A percentile compares a stretch with the other conserved stretches of the same genome.
These are phyloP conservation scores for Taeniopygia guttata DNA, from an alignment of 2,797 vertebrate genomes.

Conservation along the genomic window DNA sequence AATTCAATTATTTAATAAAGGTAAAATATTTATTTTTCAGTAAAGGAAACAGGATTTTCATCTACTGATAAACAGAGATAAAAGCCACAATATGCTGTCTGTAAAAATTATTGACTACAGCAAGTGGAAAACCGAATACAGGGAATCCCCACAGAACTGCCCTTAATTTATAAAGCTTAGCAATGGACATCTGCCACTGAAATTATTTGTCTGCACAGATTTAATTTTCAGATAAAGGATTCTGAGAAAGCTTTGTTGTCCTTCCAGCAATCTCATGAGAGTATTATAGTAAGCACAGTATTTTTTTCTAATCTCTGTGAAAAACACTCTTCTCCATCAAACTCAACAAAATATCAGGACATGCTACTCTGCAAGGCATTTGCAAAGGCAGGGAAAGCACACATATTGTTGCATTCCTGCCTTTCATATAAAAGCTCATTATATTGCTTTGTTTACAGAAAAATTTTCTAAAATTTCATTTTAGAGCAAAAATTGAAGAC, in stretches of 20 bases:
- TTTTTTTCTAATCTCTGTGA: background rate
- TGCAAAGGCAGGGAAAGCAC: background rate
- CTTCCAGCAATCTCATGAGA: background rate
- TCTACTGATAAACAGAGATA: conserved; percentile 10
- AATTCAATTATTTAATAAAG: conserved; percentile 55
- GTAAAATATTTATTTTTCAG: conserved; percentile 46
- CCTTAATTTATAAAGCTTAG: conserved; percentile 48
- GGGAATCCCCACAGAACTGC: conserved; percentile 6
- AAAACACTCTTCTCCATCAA: background rate
- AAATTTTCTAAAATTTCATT: background rate
- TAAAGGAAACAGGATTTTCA: conserved; percentile 52
- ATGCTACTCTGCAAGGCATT: background rate
- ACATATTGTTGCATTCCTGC: background rate
- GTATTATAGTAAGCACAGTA: background rate
- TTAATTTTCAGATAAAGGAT: conserved; percentile 23
- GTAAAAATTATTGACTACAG: background rate
- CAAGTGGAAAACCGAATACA: conserved; percentile 38
- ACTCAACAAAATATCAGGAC: background rate
- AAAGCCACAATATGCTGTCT: conserved; percentile 39
- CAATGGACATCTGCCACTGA: conserved; percentile 16
- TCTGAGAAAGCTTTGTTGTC: conserved; percentile 3
- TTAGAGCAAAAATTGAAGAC: background rate
- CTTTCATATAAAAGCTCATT: background rate
- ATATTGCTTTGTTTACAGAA: background rate
- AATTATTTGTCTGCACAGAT: conserved; percentile 16